These are phyloP conservation scores for Pseudocheirus occidentalis DNA, from an alignment of 2,797 vertebrate species.

Conservation along the genomic window DNA sequence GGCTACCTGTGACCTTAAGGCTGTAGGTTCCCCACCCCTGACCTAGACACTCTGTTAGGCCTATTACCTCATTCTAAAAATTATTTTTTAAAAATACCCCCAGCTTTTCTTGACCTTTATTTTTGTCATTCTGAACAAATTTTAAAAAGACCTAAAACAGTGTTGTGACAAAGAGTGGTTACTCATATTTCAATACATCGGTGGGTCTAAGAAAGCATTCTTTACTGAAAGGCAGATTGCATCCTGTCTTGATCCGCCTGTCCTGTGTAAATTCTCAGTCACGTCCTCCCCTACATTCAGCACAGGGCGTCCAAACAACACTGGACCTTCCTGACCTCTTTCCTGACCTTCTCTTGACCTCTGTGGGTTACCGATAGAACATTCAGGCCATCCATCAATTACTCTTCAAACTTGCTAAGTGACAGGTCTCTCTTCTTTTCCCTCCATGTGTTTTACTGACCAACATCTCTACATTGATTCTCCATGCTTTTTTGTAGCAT, in stretches of 20 bases:
- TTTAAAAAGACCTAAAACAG: constrained; percentile 43
- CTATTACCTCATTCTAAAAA: constrained; percentile 53
- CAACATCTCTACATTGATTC: background rate
- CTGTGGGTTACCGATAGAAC: background rate
- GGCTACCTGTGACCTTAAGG: too few species aligned
- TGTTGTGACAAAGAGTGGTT: background rate
- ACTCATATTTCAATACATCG: background rate
- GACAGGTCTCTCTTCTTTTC: background rate
- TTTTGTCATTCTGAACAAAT: constrained; percentile 57
- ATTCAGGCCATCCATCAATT: background rate
- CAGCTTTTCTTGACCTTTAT: constrained; percentile 43
- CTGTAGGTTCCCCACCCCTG: background rate
- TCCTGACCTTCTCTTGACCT: background rate
- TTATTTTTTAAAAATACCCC: background rate
- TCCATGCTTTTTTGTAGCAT: background rate
- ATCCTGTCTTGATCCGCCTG: background rate
- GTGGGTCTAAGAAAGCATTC: background rate
- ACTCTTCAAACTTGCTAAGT: background rate
- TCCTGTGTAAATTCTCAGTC: background rate
- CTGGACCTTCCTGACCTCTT: background rate
- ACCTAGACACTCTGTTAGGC: constrained; percentile 21
- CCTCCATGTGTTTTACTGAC: background rate
- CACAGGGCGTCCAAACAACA: background rate
- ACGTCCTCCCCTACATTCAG: background rate
- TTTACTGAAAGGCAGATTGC: background rate